A percentile compares a stretch with the other conserved stretches of the same genome.
Evolutionary conservation across 2,888 invertebrate species (phyloP).

Genomic region (Melipona beecheii): DNA sequence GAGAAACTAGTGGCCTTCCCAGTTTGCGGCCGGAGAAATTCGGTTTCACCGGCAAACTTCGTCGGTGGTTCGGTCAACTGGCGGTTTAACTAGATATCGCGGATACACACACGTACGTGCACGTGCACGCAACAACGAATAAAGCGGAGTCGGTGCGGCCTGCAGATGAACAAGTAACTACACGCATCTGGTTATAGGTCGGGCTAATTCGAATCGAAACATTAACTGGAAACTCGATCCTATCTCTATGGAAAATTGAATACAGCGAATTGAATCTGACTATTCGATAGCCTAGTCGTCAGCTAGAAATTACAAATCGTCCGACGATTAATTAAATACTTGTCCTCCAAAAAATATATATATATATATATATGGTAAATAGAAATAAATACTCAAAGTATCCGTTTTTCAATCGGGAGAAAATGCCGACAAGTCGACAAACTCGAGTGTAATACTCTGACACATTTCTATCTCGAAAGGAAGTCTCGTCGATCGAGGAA

Average conservation of each 20-base stretch:
- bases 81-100: conserved; percentile 54
- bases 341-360: too few relatives aligned
- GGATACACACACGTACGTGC: conserved; percentile 1
- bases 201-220: conserved; percentile 20
- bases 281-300: too few relatives aligned
- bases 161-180: conserved; percentile 37
- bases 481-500: background rate
- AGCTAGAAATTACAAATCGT: too few relatives aligned
- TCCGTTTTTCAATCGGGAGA: too few relatives aligned
- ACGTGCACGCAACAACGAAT: conserved; percentile 15
- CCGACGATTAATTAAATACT: background rate
- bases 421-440: background rate
- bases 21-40: conserved; percentile 47
- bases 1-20: conserved; percentile 20
- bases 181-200: conserved; percentile 12
- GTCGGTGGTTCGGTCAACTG: conserved; percentile 40
- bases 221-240: background rate
- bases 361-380: too few relatives aligned
- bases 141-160: background rate
- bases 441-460: background rate
- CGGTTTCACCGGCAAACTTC: conserved; percentile 56
- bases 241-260: background rate
- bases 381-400: too few relatives aligned
- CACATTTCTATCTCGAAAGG: background rate
- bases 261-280: too few relatives aligned